Base-by-base conservation (phyloP, 1,140 invertebrate genomes). In the Lasioglossum baleicum region DNA sequence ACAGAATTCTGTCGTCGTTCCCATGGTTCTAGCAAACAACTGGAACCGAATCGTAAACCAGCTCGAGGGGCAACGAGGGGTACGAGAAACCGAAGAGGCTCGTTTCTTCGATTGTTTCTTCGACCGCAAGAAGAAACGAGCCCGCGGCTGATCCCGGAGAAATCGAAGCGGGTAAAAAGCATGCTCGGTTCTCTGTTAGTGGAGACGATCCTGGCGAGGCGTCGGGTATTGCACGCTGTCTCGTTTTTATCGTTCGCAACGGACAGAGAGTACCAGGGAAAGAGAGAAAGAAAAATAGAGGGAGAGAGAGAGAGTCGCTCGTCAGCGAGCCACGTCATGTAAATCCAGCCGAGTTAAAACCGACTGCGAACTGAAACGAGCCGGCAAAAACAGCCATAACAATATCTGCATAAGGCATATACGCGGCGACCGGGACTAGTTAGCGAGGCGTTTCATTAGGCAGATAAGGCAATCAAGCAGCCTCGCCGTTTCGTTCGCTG, bases 391-490 rank as follows among this genome's bases (percentile, higher is more conserved):
- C 75, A 68, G 76, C 56, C 81, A 84, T 89, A 87, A 88, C 84
- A 88, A 89, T 89, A 89, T 88, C 85, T 86, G 81, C 81, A 83
- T 82, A 86, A 88, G 70, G 72, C 67, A 66, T 75, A 72, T 44
- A 51, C 66, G 75, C 66, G 51, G 65, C 65, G 65, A 83, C 80
- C 61, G 73, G 35, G 42, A 82, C 86, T 90, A 92, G 91, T 90
- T 92, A 91, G 89, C 88, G 85, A 91, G 86, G 84, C 91, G 90
- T 90, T 92, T 92, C 90, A 92, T 92, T 92, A 91, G 87, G 88
- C 90, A 91, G 89, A 91, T 92, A 92, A 91, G 90, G 86, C 91
- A 91, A 92, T 90, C 91, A 90, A 92, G 82, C 84, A 73, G 67
- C 63, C 63, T 68, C 71, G 83, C 79, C 76, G 80, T 88, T 82